A percentile compares a stretch with the other conserved stretches of the same genome.
phyloP scores from a whole-genome alignment of 1,140 invertebrate species.

The Paracyclopina nana region DNA sequence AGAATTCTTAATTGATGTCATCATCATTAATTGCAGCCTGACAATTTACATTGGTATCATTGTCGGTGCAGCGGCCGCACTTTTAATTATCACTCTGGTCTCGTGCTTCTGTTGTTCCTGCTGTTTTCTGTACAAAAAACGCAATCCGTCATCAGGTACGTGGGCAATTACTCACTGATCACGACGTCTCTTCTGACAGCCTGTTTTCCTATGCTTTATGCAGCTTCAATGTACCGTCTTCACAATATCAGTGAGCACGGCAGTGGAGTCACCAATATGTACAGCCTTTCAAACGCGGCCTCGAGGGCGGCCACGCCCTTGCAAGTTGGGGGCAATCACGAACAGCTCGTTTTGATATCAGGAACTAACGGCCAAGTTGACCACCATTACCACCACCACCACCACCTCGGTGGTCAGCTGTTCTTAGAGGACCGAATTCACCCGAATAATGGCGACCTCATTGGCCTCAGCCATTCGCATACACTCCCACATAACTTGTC shows the following conservation, averaged over 20 bases:
- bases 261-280: constrained; percentile 17
- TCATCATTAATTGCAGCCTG: constrained; percentile 23
- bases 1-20: too few species aligned
- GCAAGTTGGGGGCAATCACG: too few species aligned
- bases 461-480: constrained; percentile 8
- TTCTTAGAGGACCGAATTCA: too few species aligned
- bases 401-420: too few species aligned
- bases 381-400: too few species aligned
- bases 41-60: constrained; percentile 24
- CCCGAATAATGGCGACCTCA: too few species aligned
- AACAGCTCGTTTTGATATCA: too few species aligned
- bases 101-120: constrained; percentile 25
- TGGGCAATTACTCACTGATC: neutral
- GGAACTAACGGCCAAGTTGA: too few species aligned
- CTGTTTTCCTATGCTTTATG: neutral
- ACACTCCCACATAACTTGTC: constrained; percentile 15
- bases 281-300: constrained; percentile 9
- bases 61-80: constrained; percentile 23
- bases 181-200: neutral
- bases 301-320: constrained; percentile 6
- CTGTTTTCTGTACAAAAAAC: constrained; percentile 24
- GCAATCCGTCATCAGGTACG: constrained; percentile 3
- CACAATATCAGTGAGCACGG: constrained; percentile 15
- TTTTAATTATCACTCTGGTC: constrained; percentile 23
- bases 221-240: constrained; percentile 14